Percentiles rank a stretch among this genome's conserved stretches.
These are phyloP conservation scores for Hystrix cristata DNA, from an alignment of 2,113 vertebrate species.

Conservation along the genomic window DNA sequence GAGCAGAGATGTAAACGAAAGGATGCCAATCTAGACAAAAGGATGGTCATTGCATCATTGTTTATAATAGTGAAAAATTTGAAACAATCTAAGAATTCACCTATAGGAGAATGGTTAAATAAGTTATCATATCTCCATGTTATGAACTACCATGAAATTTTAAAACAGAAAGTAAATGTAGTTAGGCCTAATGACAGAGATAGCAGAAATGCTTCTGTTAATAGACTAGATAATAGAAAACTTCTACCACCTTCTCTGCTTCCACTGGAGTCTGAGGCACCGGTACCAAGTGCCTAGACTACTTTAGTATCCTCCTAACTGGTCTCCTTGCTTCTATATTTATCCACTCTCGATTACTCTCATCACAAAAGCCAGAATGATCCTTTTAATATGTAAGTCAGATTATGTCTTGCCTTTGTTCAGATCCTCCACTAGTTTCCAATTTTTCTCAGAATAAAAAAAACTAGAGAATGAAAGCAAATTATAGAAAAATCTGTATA, in stretches of 20 bases:
- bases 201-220: constrained; percentile 12
- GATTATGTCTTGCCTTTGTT: neutral
- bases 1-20: constrained; percentile 3
- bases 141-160: neutral
- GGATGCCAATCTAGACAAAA: neutral
- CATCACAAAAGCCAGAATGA: neutral
- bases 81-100: constrained; percentile 11
- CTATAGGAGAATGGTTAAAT: constrained; percentile 38
- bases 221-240: neutral
- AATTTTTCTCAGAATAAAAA: neutral
- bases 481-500: neutral
- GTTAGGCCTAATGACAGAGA: neutral
- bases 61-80: constrained; percentile 30
- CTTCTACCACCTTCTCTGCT: neutral
- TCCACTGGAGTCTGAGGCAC: neutral
- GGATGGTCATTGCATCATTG: neutral
- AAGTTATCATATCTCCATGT: neutral
- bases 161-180: constrained; percentile 25
- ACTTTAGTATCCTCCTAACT: neutral
- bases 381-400: neutral
- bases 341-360: neutral
- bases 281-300: neutral
- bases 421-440: neutral
- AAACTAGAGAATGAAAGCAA: neutral
- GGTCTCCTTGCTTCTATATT: neutral